phyloP scores from a whole-genome alignment of 2,797 vertebrate species.

The Loriculus beryllinus region DNA sequence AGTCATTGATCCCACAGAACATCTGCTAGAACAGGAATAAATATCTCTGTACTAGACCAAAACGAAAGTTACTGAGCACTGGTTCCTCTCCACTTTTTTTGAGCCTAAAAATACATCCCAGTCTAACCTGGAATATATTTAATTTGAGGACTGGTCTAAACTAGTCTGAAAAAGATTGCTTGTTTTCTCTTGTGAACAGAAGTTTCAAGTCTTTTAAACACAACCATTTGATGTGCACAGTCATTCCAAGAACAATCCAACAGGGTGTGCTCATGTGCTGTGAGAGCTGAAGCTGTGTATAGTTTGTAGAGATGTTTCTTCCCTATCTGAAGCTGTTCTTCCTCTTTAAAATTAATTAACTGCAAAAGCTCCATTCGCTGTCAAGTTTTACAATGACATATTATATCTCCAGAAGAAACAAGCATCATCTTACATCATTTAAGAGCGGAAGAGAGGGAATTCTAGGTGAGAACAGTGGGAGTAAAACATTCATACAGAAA shows the following conservation, averaged over 20 bases:
- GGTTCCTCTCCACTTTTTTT: not conserved
- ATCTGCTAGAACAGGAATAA: not conserved
- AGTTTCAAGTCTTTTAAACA: not conserved
- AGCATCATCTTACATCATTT: not conserved
- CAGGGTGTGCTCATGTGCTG: conserved; percentile 48
- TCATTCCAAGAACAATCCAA: conserved; percentile 12
- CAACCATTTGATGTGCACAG: not conserved
- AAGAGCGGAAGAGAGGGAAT: not conserved
- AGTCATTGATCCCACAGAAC: not conserved
- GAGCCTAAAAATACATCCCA: not conserved
- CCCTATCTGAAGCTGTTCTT: not conserved
- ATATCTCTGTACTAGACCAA: not conserved
- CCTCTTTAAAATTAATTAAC: not conserved
- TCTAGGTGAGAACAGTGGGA: not conserved
- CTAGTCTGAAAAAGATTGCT: not conserved
- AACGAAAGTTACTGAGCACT: not conserved
- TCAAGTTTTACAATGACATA: not conserved
- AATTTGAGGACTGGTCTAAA: not conserved
- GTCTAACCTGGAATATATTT: not conserved
- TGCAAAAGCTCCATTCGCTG: not conserved
- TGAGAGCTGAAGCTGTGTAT: not conserved
- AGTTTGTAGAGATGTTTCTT: not conserved
- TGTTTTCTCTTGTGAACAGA: not conserved
- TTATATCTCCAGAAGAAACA: conserved; percentile 12
- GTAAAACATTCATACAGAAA: not conserved